Evolutionary conservation across 2,797 vertebrate genomes (phyloP), one percentile per base, ranked within the genome.

Genomic region (Macroramphosus scolopax): DNA sequence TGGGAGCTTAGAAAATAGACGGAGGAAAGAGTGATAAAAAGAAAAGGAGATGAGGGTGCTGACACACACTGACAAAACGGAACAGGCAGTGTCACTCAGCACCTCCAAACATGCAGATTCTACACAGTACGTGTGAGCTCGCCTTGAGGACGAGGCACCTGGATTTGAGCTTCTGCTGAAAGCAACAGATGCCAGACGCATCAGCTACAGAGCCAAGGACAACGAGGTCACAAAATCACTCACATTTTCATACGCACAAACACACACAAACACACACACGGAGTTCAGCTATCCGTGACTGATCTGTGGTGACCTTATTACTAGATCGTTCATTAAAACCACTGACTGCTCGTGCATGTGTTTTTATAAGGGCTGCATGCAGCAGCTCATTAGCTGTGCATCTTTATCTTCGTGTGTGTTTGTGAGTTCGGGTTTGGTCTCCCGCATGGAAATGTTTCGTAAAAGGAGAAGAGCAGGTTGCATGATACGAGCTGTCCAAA

Each of bases 51-150:
- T 8, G 25, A 63, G 42, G 58, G 68, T 38, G 81, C 56, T 80
- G 85, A 86, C 80, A 84, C 68, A 63, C 70, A 44, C 69, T 77
- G 77, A 87, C 77, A 78, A 65, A 82, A 65, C 31, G 43, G 38
- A 75, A 77, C 77, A 78, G 77, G 55, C 59, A 63, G 65, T 47
- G 39, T 75, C 80, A 78, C 68, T 85, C 81, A 64, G 51, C 78
- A 75, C 80, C 75, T 75, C 57, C 6, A 31, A 18, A 10, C 36
- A 17, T 20, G 42, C 45, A 58, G 13, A 13, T 25, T 40, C 17
- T 30, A 34, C 25, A 17, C 24, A 33, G 25, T 18, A 51, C 40
- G 52, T 35, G 51, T 34, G 51, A 63, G 48, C 48, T 35, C 14
- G 60, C 72, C 69, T 75, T 49, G 11, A 66, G 61, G 39, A 63